Percentiles rank a stretch among this genome's conserved stretches.
phyloP scores from a whole-genome alignment of 2,888 invertebrate species.

The Lasioglossum lativentre region DNA sequence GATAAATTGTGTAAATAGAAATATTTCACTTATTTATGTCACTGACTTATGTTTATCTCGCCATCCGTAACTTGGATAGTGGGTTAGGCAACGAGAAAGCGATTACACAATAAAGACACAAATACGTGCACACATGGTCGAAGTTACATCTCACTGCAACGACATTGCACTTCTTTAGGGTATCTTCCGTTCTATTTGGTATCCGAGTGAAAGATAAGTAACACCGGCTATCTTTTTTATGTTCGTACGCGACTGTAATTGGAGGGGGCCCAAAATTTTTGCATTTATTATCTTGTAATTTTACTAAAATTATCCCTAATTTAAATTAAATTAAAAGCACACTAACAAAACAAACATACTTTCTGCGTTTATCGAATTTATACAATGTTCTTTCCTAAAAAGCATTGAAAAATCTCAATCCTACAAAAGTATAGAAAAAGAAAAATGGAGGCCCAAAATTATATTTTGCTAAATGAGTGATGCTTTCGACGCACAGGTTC shows the following conservation, averaged over 20 bases:
- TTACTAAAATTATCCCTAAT: too few relatives aligned
- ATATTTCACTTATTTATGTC: not conserved
- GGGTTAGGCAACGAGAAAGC: not conserved
- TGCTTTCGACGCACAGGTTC: too few relatives aligned
- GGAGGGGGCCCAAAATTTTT: too few relatives aligned
- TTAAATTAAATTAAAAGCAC: too few relatives aligned
- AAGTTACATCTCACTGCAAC: not conserved
- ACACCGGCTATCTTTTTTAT: not conserved
- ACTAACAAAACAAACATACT: too few relatives aligned
- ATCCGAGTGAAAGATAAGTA: not conserved
- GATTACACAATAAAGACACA: conserved; percentile 1
- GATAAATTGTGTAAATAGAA: not conserved
- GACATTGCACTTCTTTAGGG: not conserved
- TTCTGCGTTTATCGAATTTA: too few relatives aligned
- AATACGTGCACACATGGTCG: not conserved
- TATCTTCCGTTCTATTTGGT: not conserved
- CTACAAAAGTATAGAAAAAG: too few relatives aligned
- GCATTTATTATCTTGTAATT: too few relatives aligned
- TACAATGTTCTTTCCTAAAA: too few relatives aligned
- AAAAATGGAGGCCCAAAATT: too few relatives aligned
- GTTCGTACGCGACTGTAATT: not conserved
- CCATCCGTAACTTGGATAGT: not conserved
- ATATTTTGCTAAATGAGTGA: too few relatives aligned
- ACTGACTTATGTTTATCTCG: not conserved
- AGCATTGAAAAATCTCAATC: too few relatives aligned